A percentile compares a stretch with the other conserved stretches of the same genome.
Evolutionary conservation across 2,888 invertebrate species (phyloP).

Genomic region (Xestoiulus laeticollis): DNA sequence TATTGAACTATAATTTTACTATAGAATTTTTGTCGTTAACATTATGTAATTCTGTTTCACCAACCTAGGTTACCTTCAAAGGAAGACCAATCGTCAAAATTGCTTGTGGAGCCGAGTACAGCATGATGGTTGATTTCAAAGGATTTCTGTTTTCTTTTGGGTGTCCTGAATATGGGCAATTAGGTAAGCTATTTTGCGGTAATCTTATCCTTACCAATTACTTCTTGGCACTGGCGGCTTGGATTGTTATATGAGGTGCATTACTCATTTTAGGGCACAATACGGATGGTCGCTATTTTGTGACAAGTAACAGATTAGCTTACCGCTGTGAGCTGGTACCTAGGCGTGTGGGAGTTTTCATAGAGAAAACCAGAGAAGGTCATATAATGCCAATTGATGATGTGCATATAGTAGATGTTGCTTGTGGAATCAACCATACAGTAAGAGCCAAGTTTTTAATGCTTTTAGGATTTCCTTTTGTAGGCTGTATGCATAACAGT

Average conservation of each 20-base stretch:
- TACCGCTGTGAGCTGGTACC: slow-evolving; percentile 87
- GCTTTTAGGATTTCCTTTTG: background rate
- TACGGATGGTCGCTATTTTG: slow-evolving; percentile 93
- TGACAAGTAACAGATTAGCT: slow-evolving; percentile 85
- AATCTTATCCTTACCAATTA: background rate
- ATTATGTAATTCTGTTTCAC: background rate
- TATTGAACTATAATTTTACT: background rate
- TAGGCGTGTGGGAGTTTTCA: slow-evolving; percentile 83
- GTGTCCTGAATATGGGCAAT: slow-evolving; percentile 89
- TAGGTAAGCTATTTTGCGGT: slow-evolving; percentile 67
- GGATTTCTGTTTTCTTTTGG: slow-evolving; percentile 92
- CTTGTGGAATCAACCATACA: slow-evolving; percentile 90
- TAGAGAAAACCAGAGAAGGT: slow-evolving; percentile 85
- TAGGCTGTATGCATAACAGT: too few species aligned
- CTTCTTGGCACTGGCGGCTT: background rate
- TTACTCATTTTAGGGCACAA: slow-evolving; percentile 76
- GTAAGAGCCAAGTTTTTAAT: slow-evolving; percentile 67
- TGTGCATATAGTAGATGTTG: slow-evolving; percentile 87
- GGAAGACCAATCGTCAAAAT: slow-evolving; percentile 89
- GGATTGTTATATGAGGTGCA: background rate
- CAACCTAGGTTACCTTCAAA: slow-evolving; percentile 65
- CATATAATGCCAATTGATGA: slow-evolving; percentile 81
- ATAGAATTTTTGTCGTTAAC: background rate
- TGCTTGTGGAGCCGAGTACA: slow-evolving; percentile 92
- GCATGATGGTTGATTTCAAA: slow-evolving; percentile 87